Evolutionary conservation across 1,140 invertebrate genomes (phyloP).

Genomic region (Camponotus pennsylvanicus): DNA sequence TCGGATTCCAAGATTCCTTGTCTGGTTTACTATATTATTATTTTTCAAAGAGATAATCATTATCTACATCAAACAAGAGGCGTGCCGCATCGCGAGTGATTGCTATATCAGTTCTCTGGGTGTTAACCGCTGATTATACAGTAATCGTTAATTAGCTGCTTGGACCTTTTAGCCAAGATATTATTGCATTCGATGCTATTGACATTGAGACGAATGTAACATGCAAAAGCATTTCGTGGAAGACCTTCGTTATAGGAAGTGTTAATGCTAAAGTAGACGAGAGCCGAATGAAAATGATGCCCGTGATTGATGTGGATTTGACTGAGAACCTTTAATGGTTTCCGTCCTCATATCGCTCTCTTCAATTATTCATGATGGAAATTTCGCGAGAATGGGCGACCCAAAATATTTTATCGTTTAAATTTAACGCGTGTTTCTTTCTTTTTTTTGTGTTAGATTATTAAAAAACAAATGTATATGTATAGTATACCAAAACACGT

Average conservation of each 20-base stretch:
- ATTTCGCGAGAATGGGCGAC: not conserved
- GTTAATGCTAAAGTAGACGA: constrained; percentile 66
- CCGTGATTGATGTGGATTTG: constrained; percentile 48
- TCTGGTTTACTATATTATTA: constrained; percentile 38
- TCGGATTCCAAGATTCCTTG: not conserved
- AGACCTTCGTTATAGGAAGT: constrained; percentile 68
- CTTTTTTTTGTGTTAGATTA: not conserved
- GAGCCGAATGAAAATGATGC: constrained; percentile 74
- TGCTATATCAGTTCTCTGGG: constrained; percentile 7
- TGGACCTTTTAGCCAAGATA: constrained; percentile 10
- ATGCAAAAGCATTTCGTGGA: constrained; percentile 75
- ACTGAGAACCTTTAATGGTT: constrained; percentile 53
- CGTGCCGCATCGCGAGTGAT: constrained; percentile 31
- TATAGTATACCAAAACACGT: not conserved
- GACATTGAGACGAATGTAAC: constrained; percentile 55
- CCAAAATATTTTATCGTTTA: constrained; percentile 1
- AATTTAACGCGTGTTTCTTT: not conserved
- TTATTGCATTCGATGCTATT: constrained; percentile 26
- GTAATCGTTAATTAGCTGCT: constrained; percentile 38
- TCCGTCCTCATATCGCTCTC: constrained; percentile 36
- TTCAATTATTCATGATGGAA: constrained; percentile 48
- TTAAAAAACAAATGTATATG: not conserved
- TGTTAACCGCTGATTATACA: constrained; percentile 56
- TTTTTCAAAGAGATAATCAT: constrained; percentile 55
- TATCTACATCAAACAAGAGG: constrained; percentile 44